Evolutionary conservation across 2,113 vertebrate species (phyloP).

Genomic region (Sminthopsis crassicaudata): DNA sequence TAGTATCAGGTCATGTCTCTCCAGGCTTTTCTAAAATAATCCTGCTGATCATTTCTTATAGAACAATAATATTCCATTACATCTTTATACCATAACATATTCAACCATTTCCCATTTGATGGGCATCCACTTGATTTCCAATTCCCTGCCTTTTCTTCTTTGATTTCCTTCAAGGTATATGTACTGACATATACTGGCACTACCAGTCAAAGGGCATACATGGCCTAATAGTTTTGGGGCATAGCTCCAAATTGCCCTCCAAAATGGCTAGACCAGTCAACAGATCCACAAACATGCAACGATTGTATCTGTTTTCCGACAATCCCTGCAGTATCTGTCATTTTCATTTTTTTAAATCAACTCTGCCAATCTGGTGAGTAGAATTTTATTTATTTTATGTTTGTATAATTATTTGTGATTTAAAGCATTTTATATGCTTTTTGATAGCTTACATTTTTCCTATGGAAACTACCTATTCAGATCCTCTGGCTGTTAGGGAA

Average conservation of each 20-base stretch:
- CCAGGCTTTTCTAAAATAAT: too few species aligned
- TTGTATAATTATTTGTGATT: background rate
- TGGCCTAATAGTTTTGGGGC: background rate
- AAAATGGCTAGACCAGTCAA: background rate
- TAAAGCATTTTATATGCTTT: background rate
- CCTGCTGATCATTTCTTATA: too few species aligned
- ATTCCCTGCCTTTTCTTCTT: background rate
- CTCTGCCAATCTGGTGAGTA: background rate
- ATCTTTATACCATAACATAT: too few species aligned
- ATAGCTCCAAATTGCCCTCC: background rate
- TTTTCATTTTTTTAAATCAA: background rate
- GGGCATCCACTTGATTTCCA: too few species aligned
- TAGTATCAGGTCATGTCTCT: too few species aligned
- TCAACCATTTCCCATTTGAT: too few species aligned
- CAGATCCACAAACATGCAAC: background rate
- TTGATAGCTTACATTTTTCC: background rate
- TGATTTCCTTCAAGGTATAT: background rate
- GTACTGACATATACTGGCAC: background rate
- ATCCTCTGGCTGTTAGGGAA: background rate
- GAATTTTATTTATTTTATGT: background rate
- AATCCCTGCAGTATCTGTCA: background rate
- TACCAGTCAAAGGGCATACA: background rate
- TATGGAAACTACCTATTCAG: background rate
- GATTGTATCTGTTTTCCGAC: background rate
- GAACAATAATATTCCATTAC: too few species aligned